Evolutionary conservation across 2,888 invertebrate species (phyloP).

Genomic region (Eumacrocentrus americanus): DNA sequence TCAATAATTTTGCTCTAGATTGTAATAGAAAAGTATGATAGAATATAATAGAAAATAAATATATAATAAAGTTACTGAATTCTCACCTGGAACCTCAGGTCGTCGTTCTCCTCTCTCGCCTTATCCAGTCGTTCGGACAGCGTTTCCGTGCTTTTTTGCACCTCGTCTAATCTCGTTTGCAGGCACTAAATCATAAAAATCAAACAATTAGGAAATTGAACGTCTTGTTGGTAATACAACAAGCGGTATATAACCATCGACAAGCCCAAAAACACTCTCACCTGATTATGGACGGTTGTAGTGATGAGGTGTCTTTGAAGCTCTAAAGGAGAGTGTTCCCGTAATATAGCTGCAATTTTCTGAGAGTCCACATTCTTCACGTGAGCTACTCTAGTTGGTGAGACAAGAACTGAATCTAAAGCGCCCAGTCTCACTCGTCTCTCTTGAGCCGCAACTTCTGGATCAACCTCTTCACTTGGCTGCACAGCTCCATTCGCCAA

Average conservation of each 20-base stretch:
- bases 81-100: slow-evolving; percentile 79
- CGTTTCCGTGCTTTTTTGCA: slow-evolving; percentile 70
- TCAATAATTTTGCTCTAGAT: too few species aligned
- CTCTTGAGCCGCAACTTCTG: slow-evolving; percentile 49
- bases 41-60: too few species aligned
- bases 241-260: background rate
- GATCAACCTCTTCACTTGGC: slow-evolving; percentile 43
- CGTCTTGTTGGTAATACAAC: too few species aligned
- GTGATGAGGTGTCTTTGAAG: slow-evolving; percentile 83
- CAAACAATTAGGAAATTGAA: too few species aligned
- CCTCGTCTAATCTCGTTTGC: slow-evolving; percentile 73
- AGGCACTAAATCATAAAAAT: slow-evolving; percentile 74
- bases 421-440: slow-evolving; percentile 65
- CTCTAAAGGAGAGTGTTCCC: slow-evolving; percentile 81
- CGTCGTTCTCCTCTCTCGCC: slow-evolving; percentile 79
- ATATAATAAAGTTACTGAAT: slow-evolving; percentile 1
- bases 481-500: slow-evolving; percentile 46
- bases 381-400: slow-evolving; percentile 69
- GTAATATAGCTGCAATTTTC: slow-evolving; percentile 83
- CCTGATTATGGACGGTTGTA: slow-evolving; percentile 85
- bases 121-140: slow-evolving; percentile 74
- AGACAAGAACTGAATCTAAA: slow-evolving; percentile 73
- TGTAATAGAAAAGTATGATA: too few species aligned
- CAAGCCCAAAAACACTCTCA: too few species aligned
- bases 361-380: slow-evolving; percentile 73